Conservation (phyloP, 2,888 invertebrate genomes). For the Cephus rjabovi region DNA sequence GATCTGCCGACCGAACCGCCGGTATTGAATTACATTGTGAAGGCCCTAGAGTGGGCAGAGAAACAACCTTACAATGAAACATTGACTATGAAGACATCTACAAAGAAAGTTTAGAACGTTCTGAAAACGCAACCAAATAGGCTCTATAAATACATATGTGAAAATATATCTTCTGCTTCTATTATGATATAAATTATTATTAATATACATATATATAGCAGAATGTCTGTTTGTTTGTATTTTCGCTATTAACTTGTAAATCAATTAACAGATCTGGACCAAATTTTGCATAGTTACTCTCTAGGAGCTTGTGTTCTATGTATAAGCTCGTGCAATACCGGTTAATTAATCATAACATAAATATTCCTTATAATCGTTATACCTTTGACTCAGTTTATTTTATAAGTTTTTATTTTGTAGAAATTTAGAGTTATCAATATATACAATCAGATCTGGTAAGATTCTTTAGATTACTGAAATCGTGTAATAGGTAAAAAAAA, state of each 20-base stretch:
- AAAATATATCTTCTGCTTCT: not conserved
- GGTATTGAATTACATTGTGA: slow-evolving; percentile 31
- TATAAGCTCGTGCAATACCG: too few species aligned
- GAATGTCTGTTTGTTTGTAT: too few species aligned
- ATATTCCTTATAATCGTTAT: not conserved
- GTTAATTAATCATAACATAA: not conserved
- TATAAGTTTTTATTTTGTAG: not conserved
- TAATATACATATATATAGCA: too few species aligned
- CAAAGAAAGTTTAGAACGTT: not conserved
- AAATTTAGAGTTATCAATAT: not conserved
- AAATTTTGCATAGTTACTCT: too few species aligned
- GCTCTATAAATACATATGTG: not conserved
- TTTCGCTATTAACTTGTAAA: too few species aligned
- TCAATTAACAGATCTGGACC: too few species aligned
- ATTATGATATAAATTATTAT: too few species aligned
- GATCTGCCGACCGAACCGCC: slow-evolving; percentile 27
- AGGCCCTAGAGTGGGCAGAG: slow-evolving; percentile 16
- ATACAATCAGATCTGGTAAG: not conserved
- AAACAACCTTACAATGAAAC: not conserved
- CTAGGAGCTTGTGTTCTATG: too few species aligned
- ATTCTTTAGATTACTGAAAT: not conserved
- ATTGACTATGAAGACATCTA: too few species aligned
- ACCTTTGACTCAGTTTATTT: not conserved
- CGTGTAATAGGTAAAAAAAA: not conserved
- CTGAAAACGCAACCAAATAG: not conserved